Conservation (phyloP, 1,140 invertebrate genomes). For the Steinernema feltiae region DNA sequence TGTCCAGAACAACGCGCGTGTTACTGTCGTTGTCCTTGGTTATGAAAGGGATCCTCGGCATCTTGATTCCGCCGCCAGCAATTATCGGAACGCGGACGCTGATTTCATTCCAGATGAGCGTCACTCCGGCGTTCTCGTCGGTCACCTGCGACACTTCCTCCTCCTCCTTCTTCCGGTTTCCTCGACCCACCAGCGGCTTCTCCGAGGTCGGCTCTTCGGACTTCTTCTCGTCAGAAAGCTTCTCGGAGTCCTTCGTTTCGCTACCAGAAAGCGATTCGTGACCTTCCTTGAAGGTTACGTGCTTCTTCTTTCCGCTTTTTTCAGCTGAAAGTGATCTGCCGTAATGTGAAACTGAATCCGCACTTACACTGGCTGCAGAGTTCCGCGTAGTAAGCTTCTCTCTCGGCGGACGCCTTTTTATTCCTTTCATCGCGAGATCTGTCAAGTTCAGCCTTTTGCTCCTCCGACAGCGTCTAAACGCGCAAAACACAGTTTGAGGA, state of each 20-base stretch:
- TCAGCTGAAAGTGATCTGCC: not conserved
- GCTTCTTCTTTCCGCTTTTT: not conserved
- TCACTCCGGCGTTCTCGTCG: not conserved
- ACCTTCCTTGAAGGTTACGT: not conserved
- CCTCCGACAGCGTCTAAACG: not conserved
- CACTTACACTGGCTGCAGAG: not conserved
- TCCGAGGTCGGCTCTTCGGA: not conserved
- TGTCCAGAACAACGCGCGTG: not conserved
- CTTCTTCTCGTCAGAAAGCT: not conserved
- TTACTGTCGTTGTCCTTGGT: not conserved
- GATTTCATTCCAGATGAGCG: not conserved
- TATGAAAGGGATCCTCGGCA: not conserved
- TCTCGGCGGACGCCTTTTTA: not conserved
- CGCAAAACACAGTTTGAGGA: not conserved
- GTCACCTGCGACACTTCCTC: not conserved
- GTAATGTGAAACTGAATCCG: not conserved
- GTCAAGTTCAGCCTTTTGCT: not conserved
- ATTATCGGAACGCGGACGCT: not conserved
- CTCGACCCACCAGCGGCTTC: not conserved
- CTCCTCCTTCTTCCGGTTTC: not conserved
- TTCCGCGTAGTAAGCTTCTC: not conserved
- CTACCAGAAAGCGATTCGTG: not conserved
- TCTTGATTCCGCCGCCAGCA: not conserved
- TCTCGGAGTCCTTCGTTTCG: not conserved
- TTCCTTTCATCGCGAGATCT: not conserved